Evolutionary conservation across 2,113 vertebrate species (phyloP).

Genomic region (Clupea harengus): DNA sequence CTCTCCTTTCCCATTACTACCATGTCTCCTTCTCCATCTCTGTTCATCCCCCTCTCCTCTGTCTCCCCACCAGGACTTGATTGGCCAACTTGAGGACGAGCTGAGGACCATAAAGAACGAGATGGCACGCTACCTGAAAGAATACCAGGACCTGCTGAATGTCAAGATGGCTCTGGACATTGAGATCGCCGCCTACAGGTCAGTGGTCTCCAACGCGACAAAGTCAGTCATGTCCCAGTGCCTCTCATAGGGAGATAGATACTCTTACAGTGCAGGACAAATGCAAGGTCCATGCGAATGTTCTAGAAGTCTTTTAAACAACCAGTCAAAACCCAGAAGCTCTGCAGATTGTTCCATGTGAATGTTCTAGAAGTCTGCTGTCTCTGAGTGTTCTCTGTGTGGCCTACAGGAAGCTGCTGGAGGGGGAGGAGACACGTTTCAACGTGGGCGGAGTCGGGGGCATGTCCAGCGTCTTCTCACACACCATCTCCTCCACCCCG

Average conservation of each 20-base stretch:
- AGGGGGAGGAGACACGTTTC: slow-evolving; percentile 90
- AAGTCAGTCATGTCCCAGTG: background rate
- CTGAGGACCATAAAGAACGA: slow-evolving; percentile 70
- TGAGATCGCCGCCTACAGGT: slow-evolving; percentile 78
- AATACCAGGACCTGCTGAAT: slow-evolving; percentile 66
- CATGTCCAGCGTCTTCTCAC: slow-evolving; percentile 76
- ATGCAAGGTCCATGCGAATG: too few relatives aligned
- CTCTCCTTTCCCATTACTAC: background rate
- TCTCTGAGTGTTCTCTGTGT: background rate
- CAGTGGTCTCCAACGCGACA: background rate
- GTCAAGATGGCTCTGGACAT: slow-evolving; percentile 80
- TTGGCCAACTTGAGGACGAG: slow-evolving; percentile 68
- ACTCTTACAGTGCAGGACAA: too few relatives aligned
- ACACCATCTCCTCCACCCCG: slow-evolving; percentile 56
- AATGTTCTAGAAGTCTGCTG: background rate
- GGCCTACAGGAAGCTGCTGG: slow-evolving; percentile 83
- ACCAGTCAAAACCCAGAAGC: too few relatives aligned
- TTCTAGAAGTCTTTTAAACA: too few relatives aligned
- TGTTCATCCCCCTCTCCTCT: background rate
- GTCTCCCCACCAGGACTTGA: slow-evolving; percentile 58
- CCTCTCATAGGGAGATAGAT: too few relatives aligned
- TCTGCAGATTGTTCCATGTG: too few relatives aligned
- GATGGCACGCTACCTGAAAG: slow-evolving; percentile 67
- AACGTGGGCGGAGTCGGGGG: slow-evolving; percentile 75
- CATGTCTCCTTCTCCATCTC: background rate